Evolutionary conservation across 2,113 vertebrate species (phyloP).

Genomic region (Cacatua alba): DNA sequence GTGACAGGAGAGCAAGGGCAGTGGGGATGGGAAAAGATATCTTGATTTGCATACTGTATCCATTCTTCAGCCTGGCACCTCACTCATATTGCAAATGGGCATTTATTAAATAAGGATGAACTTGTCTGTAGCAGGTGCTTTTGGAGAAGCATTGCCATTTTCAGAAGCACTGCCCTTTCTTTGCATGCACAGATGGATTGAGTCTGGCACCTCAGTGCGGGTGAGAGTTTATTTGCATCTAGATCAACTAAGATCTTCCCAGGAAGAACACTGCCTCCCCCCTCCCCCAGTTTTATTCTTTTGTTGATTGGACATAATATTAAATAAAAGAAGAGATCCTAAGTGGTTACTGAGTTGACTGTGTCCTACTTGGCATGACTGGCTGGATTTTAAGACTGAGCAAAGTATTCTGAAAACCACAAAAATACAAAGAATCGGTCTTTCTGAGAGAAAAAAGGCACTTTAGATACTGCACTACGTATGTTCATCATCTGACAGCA

Average conservation of each 20-base stretch:
- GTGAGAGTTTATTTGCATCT: background rate
- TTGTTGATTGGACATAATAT: background rate
- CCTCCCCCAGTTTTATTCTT: background rate
- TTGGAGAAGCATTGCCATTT: background rate
- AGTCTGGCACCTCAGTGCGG: background rate
- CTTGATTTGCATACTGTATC: background rate
- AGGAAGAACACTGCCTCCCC: background rate
- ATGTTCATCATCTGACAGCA: background rate
- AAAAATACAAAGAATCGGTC: background rate
- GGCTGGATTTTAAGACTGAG: background rate
- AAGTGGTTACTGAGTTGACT: background rate
- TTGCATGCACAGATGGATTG: background rate
- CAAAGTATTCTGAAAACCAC: background rate
- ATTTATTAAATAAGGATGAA: background rate
- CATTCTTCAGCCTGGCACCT: slow-evolving; percentile 12
- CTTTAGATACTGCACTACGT: background rate
- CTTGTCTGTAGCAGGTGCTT: background rate
- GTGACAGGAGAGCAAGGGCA: slow-evolving; percentile 38
- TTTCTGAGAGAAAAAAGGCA: background rate
- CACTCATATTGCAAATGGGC: background rate
- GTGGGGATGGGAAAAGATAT: background rate
- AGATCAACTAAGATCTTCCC: background rate
- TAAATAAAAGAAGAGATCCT: background rate
- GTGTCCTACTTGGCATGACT: background rate
- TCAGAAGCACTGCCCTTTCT: background rate